Conservation (phyloP, 2,797 vertebrate genomes). For the Megalops cyprinoides region DNA sequence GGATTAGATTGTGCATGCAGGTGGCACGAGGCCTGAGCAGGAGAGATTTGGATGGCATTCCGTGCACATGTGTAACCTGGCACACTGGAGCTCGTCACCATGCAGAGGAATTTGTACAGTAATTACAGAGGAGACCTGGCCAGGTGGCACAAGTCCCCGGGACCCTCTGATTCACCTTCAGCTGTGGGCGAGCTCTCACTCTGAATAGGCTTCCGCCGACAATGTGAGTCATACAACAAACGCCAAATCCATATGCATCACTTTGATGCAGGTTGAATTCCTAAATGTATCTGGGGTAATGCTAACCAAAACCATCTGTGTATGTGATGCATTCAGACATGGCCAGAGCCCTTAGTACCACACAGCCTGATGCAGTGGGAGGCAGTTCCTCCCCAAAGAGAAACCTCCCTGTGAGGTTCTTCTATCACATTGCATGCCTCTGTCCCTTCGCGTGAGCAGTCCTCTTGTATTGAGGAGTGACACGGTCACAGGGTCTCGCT, state of each 20-base stretch:
- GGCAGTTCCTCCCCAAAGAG: no score
- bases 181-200: neutral
- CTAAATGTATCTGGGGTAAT: no score
- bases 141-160: neutral
- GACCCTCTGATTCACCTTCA: neutral
- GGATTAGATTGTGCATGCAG: neutral
- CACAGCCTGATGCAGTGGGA: no score
- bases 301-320: no score
- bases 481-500: neutral
- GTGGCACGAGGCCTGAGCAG: neutral
- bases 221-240: neutral
- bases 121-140: neutral
- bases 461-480: neutral
- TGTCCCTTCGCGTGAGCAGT: neutral
- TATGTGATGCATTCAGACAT: no score
- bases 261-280: neutral
- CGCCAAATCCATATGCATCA: neutral
- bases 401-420: no score
- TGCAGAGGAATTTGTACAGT: constrained; percentile 2
- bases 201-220: neutral
- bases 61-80: constrained; percentile 30
- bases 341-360: no score
- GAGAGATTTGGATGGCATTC: neutral
- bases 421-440: neutral
- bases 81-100: constrained; percentile 4